Conservation (phyloP, 2,888 invertebrate species). For the Desoria tigrina region DNA sequence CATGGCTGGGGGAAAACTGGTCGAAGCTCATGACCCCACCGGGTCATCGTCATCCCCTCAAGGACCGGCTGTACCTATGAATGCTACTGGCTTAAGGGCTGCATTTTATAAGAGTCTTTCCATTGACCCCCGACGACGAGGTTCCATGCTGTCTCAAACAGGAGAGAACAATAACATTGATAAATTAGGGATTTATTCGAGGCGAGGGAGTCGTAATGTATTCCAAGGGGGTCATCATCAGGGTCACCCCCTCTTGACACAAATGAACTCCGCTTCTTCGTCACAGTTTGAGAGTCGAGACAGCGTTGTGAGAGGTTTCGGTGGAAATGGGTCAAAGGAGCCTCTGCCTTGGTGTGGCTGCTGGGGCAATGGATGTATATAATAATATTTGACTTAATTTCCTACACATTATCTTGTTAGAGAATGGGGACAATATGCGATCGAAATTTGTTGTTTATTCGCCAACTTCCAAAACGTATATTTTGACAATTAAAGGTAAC, state of each 20-base stretch:
- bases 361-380: slow-evolving; percentile 79
- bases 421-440: no score
- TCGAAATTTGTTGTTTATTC: no score
- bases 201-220: slow-evolving; percentile 45
- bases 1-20: slow-evolving; percentile 25
- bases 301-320: slow-evolving; percentile 56
- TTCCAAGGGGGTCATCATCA: slow-evolving; percentile 20
- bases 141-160: slow-evolving; percentile 26
- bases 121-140: slow-evolving; percentile 24
- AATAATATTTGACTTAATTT: no score
- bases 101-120: slow-evolving; percentile 25
- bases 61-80: not conserved
- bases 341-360: slow-evolving; percentile 78
- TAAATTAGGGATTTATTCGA: slow-evolving; percentile 36
- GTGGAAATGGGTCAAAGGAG: slow-evolving; percentile 26
- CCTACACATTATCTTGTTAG: no score
- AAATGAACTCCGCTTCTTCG: slow-evolving; percentile 23
- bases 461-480: no score
- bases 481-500: no score
- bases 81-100: not conserved
- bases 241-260: slow-evolving; percentile 26
- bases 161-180: slow-evolving; percentile 18
- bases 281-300: slow-evolving; percentile 65
- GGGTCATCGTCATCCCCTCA: not conserved
- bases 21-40: slow-evolving; percentile 30